These are phyloP conservation scores for Drosophila nigritarsus DNA, from an alignment of 2,888 invertebrate species.

Conservation along the genomic window DNA sequence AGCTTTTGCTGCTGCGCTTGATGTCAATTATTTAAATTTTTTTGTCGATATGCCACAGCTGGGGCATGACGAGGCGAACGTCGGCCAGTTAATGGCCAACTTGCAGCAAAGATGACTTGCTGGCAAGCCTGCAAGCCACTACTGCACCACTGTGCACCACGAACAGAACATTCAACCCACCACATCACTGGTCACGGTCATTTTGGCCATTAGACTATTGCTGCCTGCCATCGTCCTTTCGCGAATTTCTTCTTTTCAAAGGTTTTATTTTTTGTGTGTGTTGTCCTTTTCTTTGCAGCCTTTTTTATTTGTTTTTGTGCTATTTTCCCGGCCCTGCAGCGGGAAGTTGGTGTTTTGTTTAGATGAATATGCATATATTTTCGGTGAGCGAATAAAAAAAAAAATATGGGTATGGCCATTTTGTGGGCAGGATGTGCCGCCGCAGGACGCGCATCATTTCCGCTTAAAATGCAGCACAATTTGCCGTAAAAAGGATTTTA, in stretches of 20 bases:
- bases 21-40: constrained; percentile 74
- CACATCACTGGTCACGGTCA: constrained; percentile 60
- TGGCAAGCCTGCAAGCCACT: constrained; percentile 37
- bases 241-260: constrained; percentile 67
- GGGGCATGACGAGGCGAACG: constrained; percentile 38
- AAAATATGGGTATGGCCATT: constrained; percentile 55
- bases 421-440: constrained; percentile 77
- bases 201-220: constrained; percentile 65
- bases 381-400: constrained; percentile 20
- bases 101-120: constrained; percentile 62
- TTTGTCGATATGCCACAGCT: constrained; percentile 55
- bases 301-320: constrained; percentile 19
- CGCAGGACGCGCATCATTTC: constrained; percentile 80
- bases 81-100: constrained; percentile 62
- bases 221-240: constrained; percentile 38
- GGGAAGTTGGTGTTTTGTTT: constrained; percentile 82
- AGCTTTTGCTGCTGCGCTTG: constrained; percentile 37
- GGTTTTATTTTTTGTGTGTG: constrained; percentile 22
- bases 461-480: constrained; percentile 80
- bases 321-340: constrained; percentile 54
- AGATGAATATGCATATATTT: constrained; percentile 83
- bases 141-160: constrained; percentile 4
- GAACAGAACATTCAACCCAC: background rate
- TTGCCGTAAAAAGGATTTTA: constrained; percentile 74
- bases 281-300: constrained; percentile 26